Conservation (phyloP, 2,888 invertebrate genomes). For the Coelopa pilipes region DNA sequence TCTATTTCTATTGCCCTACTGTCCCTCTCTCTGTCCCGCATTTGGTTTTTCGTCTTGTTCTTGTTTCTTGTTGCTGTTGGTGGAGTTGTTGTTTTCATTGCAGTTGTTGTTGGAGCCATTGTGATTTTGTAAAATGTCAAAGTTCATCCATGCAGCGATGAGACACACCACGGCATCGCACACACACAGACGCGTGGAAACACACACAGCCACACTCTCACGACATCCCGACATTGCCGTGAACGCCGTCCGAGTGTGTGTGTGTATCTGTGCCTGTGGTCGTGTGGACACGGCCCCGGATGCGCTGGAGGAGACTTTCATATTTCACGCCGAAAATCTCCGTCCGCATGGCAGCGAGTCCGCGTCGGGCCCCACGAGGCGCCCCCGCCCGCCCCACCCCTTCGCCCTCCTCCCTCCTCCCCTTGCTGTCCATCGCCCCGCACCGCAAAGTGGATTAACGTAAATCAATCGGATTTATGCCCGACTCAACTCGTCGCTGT, state of each 20-base stretch:
- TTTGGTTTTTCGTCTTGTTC: too few species aligned
- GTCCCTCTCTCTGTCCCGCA: too few species aligned
- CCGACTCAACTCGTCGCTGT: conserved; percentile 6
- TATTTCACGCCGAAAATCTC: conserved; percentile 11
- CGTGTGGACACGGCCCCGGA: too few species aligned
- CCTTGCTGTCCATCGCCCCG: background rate
- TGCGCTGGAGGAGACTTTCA: too few species aligned
- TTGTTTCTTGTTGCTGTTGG: background rate
- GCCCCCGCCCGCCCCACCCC: background rate
- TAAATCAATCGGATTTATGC: conserved; percentile 42
- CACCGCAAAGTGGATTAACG: conserved; percentile 14
- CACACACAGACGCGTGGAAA: too few species aligned
- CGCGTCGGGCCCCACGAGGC: background rate
- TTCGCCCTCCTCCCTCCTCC: background rate
- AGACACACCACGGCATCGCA: too few species aligned
- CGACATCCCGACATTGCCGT: too few species aligned
- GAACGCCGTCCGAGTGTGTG: background rate
- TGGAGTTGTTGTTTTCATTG: background rate
- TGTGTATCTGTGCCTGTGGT: background rate
- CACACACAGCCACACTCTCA: too few species aligned
- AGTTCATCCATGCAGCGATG: conserved; percentile 25
- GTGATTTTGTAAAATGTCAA: conserved; percentile 35
- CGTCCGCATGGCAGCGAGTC: conserved; percentile 31
- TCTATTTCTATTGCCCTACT: too few species aligned
- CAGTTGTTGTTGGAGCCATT: background rate